phyloP scores from a whole-genome alignment of 2,797 vertebrate species.

The Takifugu rubripes region DNA sequence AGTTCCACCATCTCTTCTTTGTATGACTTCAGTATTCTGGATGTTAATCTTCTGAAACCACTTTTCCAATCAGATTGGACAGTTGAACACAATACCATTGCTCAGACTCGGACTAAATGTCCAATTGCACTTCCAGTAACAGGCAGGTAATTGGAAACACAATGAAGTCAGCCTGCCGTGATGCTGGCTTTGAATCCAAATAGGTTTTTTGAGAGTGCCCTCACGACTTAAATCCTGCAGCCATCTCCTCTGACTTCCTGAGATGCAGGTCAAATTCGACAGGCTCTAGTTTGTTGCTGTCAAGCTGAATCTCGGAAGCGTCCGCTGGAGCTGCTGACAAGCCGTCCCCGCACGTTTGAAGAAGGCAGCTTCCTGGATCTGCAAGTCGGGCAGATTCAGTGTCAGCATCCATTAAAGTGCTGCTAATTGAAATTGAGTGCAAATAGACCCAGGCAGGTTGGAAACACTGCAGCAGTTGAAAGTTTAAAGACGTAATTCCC shows the following conservation, averaged over 20 bases:
- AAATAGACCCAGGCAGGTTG: slow-evolving; percentile 67
- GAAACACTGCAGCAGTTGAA: slow-evolving; percentile 54
- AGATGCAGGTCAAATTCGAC: slow-evolving; percentile 46
- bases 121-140: slow-evolving; percentile 40
- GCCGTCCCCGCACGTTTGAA: slow-evolving; percentile 43
- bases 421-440: slow-evolving; percentile 67
- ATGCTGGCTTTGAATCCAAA: slow-evolving; percentile 38
- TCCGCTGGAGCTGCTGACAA: slow-evolving; percentile 42
- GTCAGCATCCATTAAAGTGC: slow-evolving; percentile 68
- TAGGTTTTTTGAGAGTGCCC: slow-evolving; percentile 46
- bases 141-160: slow-evolving; percentile 49
- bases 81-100: slow-evolving; percentile 28
- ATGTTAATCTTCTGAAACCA: slow-evolving; percentile 4
- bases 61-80: slow-evolving; percentile 24
- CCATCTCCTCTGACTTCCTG: slow-evolving; percentile 39
- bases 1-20: background rate
- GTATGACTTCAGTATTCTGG: background rate
- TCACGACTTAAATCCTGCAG: slow-evolving; percentile 48
- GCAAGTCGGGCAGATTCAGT: slow-evolving; percentile 59
- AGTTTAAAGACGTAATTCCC: slow-evolving; percentile 41
- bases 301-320: slow-evolving; percentile 51
- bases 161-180: slow-evolving; percentile 28
- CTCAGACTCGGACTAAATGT: slow-evolving; percentile 48
- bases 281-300: slow-evolving; percentile 44
- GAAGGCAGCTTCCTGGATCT: slow-evolving; percentile 51